A percentile compares a stretch with the other conserved stretches of the same genome.
Conservation (phyloP, 2,797 vertebrate species). For the Pampus argenteus region DNA sequence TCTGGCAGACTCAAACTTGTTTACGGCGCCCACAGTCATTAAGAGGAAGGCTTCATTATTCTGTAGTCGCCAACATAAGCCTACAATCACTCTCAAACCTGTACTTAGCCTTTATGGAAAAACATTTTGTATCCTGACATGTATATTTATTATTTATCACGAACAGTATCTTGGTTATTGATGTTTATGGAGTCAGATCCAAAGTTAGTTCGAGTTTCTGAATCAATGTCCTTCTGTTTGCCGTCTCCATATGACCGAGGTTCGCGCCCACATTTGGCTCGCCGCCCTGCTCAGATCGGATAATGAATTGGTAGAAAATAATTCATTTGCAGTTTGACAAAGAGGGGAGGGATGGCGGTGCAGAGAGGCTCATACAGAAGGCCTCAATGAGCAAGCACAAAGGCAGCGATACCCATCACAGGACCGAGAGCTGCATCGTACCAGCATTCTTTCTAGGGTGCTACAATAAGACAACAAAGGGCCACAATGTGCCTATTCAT, state of each 20-base stretch:
- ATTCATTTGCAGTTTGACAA: constrained; percentile 63
- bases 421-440: constrained; percentile 73
- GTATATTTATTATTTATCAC: background rate
- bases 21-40: constrained; percentile 11
- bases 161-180: no score
- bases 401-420: constrained; percentile 64
- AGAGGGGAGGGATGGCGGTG: constrained; percentile 17
- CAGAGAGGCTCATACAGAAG: constrained; percentile 62
- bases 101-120: constrained; percentile 5
- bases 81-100: constrained; percentile 11
- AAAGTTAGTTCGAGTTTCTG: no score
- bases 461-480: constrained; percentile 74
- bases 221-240: constrained; percentile 38
- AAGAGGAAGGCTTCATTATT: constrained; percentile 28
- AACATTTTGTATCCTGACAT: background rate
- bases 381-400: constrained; percentile 80
- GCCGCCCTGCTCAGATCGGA: constrained; percentile 29
- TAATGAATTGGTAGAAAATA: constrained; percentile 60
- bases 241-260: constrained; percentile 10
- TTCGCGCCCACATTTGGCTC: constrained; percentile 36
- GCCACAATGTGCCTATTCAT: constrained; percentile 81
- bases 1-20: constrained; percentile 10
- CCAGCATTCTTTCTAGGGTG: constrained; percentile 77
- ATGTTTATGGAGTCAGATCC: background rate
- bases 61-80: background rate